Evolutionary conservation across 92 coral and sea anemone species (phyloP), one percentile per base, ranked within the genome.

Genomic region (Heteractis magnifica): DNA sequence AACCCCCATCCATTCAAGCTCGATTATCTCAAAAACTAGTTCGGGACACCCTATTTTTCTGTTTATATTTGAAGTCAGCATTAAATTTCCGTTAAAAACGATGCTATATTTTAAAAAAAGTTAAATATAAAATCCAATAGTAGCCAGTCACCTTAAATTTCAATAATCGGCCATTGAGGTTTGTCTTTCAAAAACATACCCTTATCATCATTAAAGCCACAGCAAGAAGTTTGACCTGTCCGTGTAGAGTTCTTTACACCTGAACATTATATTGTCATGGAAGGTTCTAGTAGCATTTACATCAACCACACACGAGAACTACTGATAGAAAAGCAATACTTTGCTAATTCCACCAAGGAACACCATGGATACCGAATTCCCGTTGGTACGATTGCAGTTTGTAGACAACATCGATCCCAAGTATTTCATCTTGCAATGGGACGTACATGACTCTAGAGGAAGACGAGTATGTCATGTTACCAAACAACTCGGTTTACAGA

Each of bases 371-470:
- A 65, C 21, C 52, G 19, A 20, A 70, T 84, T 65, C 87, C 82
- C 51, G 87, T 84, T 51, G 90, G 87, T 59, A 60, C 76, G 8
- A 56, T 90, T 58, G 79, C 79, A 50, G 93, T 90, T 49, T 90
- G 91, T 76, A 76, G 88, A 13, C 79, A 81, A 50, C 68, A 77
- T 9, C 52, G n/a, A n/a, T 74, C 49, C n/a, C 77, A n/a, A 59
- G 23, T 59, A 50, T 44, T 19, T 9, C 8, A 70, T 81, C 91
- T 71, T 49, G 20, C 49, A 80, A 75, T 62, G 89, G 84, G 20
- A 79, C 53, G 55, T 80, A 71, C 56, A 84, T 87, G 26, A 49
- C 70, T 16, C 71, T 90, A 16, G 56, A 51, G 10, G 21, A 26
- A n/a, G 8, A 86, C 56, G 93, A 90, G 44, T 88, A 87, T 53